A percentile compares a stretch with the other conserved stretches of the same genome.
phyloP scores from a whole-genome alignment of 2,113 vertebrate genomes.

The Plecturocebus donacophilus region DNA sequence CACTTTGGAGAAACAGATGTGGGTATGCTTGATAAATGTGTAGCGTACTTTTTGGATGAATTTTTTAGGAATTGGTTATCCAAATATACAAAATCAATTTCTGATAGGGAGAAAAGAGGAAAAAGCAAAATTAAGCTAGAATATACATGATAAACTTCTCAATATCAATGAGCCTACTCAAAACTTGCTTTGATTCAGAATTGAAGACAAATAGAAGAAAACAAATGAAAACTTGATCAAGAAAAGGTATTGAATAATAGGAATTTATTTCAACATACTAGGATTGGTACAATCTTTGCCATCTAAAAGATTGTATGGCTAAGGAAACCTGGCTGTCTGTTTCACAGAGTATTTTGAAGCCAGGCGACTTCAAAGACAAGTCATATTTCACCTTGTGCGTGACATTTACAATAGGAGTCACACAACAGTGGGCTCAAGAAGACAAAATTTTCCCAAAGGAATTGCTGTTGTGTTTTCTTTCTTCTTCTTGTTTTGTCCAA shows the following conservation, averaged over 20 bases:
- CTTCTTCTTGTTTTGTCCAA: not conserved
- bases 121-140: not conserved
- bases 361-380: not conserved
- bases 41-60: not conserved
- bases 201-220: not conserved
- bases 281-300: not conserved
- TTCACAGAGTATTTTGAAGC: constrained; percentile 14
- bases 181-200: not conserved
- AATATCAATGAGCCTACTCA: not conserved
- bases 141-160: not conserved
- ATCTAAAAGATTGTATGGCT: not conserved
- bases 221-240: not conserved
- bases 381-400: not conserved
- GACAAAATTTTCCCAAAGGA: constrained; percentile 26
- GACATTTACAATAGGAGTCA: not conserved
- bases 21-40: not conserved
- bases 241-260: not conserved
- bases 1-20: not conserved
- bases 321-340: constrained; percentile 1
- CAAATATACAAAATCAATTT: not conserved
- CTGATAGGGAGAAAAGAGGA: constrained; percentile 16
- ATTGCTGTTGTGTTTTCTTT: not conserved
- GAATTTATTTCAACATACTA: not conserved
- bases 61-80: not conserved
- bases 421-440: not conserved